Evolutionary conservation across 2,888 invertebrate species (phyloP), one percentile per base, ranked within the genome.

Genomic region (Lampropteryx suffumata): DNA sequence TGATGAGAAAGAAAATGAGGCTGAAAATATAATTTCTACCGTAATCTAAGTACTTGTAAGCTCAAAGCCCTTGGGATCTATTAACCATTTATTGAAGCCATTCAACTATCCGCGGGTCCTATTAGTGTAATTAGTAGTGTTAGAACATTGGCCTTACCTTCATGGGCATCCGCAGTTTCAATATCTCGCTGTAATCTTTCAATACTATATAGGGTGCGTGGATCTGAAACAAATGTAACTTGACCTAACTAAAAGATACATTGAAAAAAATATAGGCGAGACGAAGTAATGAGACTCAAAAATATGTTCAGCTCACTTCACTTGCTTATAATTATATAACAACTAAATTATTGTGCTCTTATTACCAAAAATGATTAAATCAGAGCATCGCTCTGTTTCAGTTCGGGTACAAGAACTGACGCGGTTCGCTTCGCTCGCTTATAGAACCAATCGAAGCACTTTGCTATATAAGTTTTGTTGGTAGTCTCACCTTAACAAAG

Each of bases 141-240:
- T 9, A 42, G 29, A 12, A 17, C 11, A 13, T 17, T 1, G 1
- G 1, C 17, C 83, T 70, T 72, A 90, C 95, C 92, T 95, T 97
- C 96, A 98, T 98, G 2, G 98, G 98, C 95, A 98, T 94, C 74
- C 97, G 92, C 14, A 98, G 91, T 79, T 98, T 98, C 65, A 98
- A 91, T 68, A 98, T 96, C 85, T 98, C 98, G 54, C 97, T 94
- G 83, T 98, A 98, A 65, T 97, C 92, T 62, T 94, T 92, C 41
- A 98, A 84, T 4, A 98, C 96, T 72, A 95, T 92, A 63, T 93
- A 84, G 0, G 98, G 97, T 0, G 97, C 96, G 82, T 98, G 97
- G 52, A 98, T 93, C 93, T 98, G 73, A 41, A 90, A 87, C 42
- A 50, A 54, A 45, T 55, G 53, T 62, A 44, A 46, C n/a, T 43